Evolutionary conservation across 2,888 invertebrate species (phyloP).

Genomic region (Pedicia rivosa): DNA sequence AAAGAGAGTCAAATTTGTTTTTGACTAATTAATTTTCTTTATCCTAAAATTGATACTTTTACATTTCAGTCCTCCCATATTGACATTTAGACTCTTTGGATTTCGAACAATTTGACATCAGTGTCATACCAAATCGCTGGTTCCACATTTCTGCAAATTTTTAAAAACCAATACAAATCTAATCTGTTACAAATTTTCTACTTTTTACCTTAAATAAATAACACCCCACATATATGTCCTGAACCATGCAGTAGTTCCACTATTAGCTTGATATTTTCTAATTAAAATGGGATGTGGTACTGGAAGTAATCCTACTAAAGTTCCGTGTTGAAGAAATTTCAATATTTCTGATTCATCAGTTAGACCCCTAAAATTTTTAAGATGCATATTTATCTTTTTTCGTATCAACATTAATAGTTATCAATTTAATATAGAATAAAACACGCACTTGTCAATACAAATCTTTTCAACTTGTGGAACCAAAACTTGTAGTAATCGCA

Average conservation of each 20-base stretch:
- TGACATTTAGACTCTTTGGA: slow-evolving; percentile 83
- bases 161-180: slow-evolving; percentile 1
- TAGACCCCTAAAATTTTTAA: slow-evolving; percentile 50
- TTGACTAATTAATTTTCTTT: no score
- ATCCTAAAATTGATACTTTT: no score
- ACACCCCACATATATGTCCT: slow-evolving; percentile 99
- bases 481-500: slow-evolving; percentile 93
- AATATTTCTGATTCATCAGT: slow-evolving; percentile 99
- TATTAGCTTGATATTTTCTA: slow-evolving; percentile 96
- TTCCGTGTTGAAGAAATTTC: slow-evolving; percentile 97
- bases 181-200: slow-evolving; percentile 1
- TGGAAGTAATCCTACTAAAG: slow-evolving; percentile 89
- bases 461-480: slow-evolving; percentile 99
- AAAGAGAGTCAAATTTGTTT: no score
- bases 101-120: slow-evolving; percentile 96
- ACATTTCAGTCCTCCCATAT: no score
- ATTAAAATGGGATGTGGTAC: slow-evolving; percentile 99
- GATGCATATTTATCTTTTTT: slow-evolving; percentile 1
- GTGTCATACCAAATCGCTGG: slow-evolving; percentile 99
- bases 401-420: background rate
- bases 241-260: slow-evolving; percentile 98
- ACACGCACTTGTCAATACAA: slow-evolving; percentile 87
- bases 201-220: slow-evolving; percentile 73
- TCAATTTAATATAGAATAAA: slow-evolving; percentile 11
- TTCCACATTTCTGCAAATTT: slow-evolving; percentile 68